Base-by-base conservation (phyloP, 2,888 invertebrate species). In the Lycophotia porphyrea region DNA sequence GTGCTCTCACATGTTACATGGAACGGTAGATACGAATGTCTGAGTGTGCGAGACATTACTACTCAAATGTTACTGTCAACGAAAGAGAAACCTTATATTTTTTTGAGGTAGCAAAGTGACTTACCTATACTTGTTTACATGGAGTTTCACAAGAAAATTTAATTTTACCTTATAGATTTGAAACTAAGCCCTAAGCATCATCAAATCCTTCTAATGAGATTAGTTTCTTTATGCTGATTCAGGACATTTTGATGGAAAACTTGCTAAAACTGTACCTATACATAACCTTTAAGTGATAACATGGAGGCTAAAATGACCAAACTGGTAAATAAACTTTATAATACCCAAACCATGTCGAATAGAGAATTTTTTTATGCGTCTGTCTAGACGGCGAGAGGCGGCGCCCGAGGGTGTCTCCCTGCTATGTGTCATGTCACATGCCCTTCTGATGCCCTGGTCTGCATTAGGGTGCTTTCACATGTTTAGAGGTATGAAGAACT, bases 321-420 rank as follows among this genome's bases (percentile, higher is more conserved):
- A 36, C 36, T 64, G 66, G 55, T 71, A 76, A 81, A 74, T 71
- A 76, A 81, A 74, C 44, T 77, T 76, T 66, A 47, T 52, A 82
- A 72, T 13, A 75, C 44, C 71, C 60, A 73, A 71, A 44, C 36
- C 68, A 66, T 86, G 82, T 73, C 72, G 67, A 70, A 60, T 39
- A 42, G 36, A 66, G 34, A 39, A 68, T 73, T 71, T 68, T 78
- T 82, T 84, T 64, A 84, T 70, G 70, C 61, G 63, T 31, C 47
- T 36, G 92, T 91, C 92, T 92, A 92, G 92, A 92, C 92, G 87
- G 77, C 87, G 79, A 84, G 72, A 36, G n/a, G 73, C 81, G 84
- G 76, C 61, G 78, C 73, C 72, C 34, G 52, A 21, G 82, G 83
- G 82, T 83, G 82, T 69, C 80, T 69, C 81, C 78, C 84, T 78